A percentile compares a stretch with the other conserved stretches of the same genome.
Conservation (phyloP, 2,888 invertebrate genomes). For the Morpho deidamia region DNA sequence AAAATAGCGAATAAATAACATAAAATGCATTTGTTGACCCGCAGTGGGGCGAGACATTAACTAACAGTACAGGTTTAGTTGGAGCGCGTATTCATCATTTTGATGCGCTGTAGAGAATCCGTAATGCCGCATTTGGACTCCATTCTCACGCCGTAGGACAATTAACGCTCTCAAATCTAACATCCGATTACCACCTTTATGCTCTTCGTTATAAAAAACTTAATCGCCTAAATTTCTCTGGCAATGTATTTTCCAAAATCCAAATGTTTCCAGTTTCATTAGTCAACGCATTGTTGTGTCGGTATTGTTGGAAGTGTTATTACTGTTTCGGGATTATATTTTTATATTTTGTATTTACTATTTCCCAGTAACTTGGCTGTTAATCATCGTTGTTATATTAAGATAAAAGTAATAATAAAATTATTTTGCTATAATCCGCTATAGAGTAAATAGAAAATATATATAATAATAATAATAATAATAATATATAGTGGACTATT, state of each 20-base stretch:
- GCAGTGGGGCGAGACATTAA: conserved; percentile 26
- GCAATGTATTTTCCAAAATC: conserved; percentile 25
- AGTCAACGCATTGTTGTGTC: conserved; percentile 15
- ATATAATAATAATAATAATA: no score
- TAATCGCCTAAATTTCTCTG: conserved; percentile 4
- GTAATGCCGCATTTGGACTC: conserved; percentile 45
- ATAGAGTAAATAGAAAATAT: no score
- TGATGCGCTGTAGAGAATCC: conserved; percentile 59
- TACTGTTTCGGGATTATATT: conserved; percentile 12
- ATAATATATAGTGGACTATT: no score
- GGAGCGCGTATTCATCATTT: conserved; percentile 34
- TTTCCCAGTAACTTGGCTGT: background rate
- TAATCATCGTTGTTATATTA: background rate
- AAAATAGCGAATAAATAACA: background rate
- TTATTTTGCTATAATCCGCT: no score
- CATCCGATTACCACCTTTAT: conserved; percentile 10
- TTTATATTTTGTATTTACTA: conserved; percentile 1
- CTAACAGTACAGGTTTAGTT: conserved; percentile 28
- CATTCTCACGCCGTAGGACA: conserved; percentile 47
- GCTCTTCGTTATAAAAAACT: background rate
- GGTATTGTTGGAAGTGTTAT: conserved; percentile 19
- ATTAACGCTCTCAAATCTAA: conserved; percentile 8
- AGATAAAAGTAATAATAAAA: background rate
- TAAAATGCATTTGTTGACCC: conserved; percentile 24
- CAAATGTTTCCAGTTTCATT: conserved; percentile 22